These are phyloP conservation scores for Drosophila crucigera DNA, from an alignment of 2,888 invertebrate genomes.

Conservation along the genomic window DNA sequence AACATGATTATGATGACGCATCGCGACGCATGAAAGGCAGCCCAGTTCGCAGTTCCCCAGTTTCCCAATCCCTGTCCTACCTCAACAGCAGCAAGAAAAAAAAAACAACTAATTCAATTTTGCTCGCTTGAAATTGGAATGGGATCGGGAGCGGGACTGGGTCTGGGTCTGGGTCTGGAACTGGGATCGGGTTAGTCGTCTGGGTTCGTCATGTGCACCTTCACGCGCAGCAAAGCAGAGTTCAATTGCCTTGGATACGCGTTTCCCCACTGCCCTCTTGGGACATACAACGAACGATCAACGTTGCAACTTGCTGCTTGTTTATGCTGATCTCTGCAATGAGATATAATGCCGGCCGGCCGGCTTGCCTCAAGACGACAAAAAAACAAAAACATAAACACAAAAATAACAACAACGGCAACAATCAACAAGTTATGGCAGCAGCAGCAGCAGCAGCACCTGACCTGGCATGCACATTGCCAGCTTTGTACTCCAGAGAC, in stretches of 20 bases:
- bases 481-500: conserved; percentile 41
- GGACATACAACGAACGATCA: conserved; percentile 52
- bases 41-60: conserved; percentile 35
- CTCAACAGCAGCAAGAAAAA: conserved; percentile 48
- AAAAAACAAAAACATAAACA: conserved; percentile 24
- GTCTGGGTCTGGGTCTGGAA: conserved; percentile 21
- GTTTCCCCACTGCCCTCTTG: conserved; percentile 14
- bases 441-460: conserved; percentile 44
- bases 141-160: conserved; percentile 14
- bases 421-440: conserved; percentile 22
- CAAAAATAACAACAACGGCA: conserved; percentile 18
- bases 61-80: conserved; percentile 61
- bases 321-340: conserved; percentile 80
- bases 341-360: conserved; percentile 81
- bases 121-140: conserved; percentile 54
- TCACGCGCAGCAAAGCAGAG: conserved; percentile 66
- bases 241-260: conserved; percentile 74
- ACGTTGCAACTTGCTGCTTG: conserved; percentile 50
- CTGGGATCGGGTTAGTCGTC: conserved; percentile 26
- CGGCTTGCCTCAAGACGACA: conserved; percentile 41
- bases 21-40: conserved; percentile 51
- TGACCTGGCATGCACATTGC: conserved; percentile 52
- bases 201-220: conserved; percentile 70
- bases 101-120: conserved; percentile 69
- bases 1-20: conserved; percentile 79